A percentile compares a stretch with the other conserved stretches of the same genome.
Conservation (phyloP, 2,888 invertebrate genomes). For the Thalpophila matura region DNA sequence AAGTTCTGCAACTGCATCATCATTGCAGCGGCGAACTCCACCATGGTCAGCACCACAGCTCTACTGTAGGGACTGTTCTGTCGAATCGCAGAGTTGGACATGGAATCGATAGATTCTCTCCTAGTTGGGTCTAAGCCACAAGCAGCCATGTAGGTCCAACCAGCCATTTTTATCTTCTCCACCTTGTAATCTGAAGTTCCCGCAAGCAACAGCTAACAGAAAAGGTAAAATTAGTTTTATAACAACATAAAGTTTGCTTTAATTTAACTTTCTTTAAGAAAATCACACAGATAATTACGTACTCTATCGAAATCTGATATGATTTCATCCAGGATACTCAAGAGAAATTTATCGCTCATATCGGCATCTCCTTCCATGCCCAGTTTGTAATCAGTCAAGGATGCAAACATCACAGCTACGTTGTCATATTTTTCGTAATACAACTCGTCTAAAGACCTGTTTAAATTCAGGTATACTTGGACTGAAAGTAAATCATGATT, state of each 20-base stretch:
- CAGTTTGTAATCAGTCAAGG: slow-evolving; percentile 95
- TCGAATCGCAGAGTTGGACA: slow-evolving; percentile 66
- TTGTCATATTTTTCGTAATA: slow-evolving; percentile 97
- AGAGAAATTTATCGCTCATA: slow-evolving; percentile 91
- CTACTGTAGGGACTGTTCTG: slow-evolving; percentile 81
- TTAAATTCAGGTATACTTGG: slow-evolving; percentile 94
- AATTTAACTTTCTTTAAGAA: not conserved
- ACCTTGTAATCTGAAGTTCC: slow-evolving; percentile 92
- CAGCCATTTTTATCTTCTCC: slow-evolving; percentile 99
- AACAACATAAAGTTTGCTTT: not conserved
- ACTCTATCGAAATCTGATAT: slow-evolving; percentile 98
- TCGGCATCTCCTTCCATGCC: slow-evolving; percentile 93
- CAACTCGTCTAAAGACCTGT: slow-evolving; percentile 93
- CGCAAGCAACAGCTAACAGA: slow-evolving; percentile 91
- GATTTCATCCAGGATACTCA: slow-evolving; percentile 96
- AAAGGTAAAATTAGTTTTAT: not conserved
- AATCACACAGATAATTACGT: slow-evolving; percentile 56
- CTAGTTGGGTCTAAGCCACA: slow-evolving; percentile 96
- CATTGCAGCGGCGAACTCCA: slow-evolving; percentile 88
- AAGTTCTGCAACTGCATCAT: slow-evolving; percentile 89
- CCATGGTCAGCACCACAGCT: slow-evolving; percentile 86
- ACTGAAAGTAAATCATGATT: slow-evolving; percentile 87
- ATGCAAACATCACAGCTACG: slow-evolving; percentile 99
- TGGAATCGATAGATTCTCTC: slow-evolving; percentile 90
- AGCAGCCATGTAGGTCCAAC: slow-evolving; percentile 99